Evolutionary conservation across 1,140 invertebrate genomes (phyloP), one percentile per base, ranked within the genome.

Genomic region (Tetramorium simillimum): DNA sequence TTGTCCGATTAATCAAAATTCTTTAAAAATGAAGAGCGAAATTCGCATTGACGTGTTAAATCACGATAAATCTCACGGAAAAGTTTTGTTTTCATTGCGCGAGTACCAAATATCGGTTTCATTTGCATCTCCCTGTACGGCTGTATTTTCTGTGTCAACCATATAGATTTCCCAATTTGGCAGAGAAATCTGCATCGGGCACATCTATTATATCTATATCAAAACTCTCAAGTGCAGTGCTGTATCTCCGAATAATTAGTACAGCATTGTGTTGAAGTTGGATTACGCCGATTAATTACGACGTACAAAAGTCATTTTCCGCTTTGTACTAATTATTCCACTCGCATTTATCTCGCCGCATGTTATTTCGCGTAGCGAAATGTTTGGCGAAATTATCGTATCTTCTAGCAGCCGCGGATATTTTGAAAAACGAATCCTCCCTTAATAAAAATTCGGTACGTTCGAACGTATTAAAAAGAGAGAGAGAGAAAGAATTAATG

Each of bases 121-220:
- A 84, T 84, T 84, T 84, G 53, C 80, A 84, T 84, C 70, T 73
- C 53, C 18, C 80, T 62, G 1, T 73, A 75, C 69, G 40, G 58
- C 43, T 84, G 69, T 84, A 84, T 84, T 84, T 84, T 84, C 69
- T 49, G 53, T 84, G 69, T 84, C 80, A 84, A 84, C 80, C 56
- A 72, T 84, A 84, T 84, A 75, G 80, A 40, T 84, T 84, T 84
- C 69, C 80, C 80, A 60, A 63, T 46, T 73, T 73, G 40, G 80
- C 69, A n/a, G 80, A n/a, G 80, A 62, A 69, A 84, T 46, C 40
- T 49, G 53, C 53, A 75, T 73, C 69, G 70, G 40, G 37, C 80
- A 24, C 40, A 18, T 37, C 80, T 73, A 60, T 84, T 75, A 69
- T 82, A 60, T 46, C 40, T 43, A 14, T 21, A 28, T 14, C 62